Evolutionary conservation across 2,888 invertebrate species (phyloP), one percentile per base, ranked within the genome.

Genomic region (Drepanosiphum platanoidis): DNA sequence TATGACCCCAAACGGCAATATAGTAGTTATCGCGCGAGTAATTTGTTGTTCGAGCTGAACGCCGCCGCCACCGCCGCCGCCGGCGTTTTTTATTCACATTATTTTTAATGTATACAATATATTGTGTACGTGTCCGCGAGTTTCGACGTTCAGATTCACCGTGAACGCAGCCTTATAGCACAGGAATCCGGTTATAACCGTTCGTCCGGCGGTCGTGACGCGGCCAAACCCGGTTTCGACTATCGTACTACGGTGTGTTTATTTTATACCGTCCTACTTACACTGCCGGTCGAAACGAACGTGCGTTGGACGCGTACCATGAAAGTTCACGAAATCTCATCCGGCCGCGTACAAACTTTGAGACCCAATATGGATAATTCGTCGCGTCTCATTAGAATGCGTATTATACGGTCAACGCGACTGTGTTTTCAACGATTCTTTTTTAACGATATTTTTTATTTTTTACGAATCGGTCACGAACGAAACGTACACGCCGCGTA

Each of bases 181-280:
- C 30, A 30, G 39, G 39, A 83, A 83, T 83, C 82, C 82, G 82
- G 82, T 83, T 83, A 64, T 64, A 83, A 83, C 82, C 82, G 82
- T 83, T 83, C 61, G 82, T 64, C 46, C 64, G 42, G 61, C 42
- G 42, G 58, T 83, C 82, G 82, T 83, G 82, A 74, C 82, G 74
- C 72, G 27, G 34, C 64, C 82, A 74, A 83, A 74, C 61, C 82
- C 15, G 72, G 58, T 72, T 22, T 15, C 1, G 36, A 27, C 61
- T 77, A 77, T 61, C 22, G 22, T 61, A 61, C 3, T 58, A 58
- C 22, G 30, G 32, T 52, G 18, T 70, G 27, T 70, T 36, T 80
- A 32, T 66, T 77, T 39, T 78, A 42, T 70, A 27, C 18, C 36
- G 81, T 71, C 58, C 81, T 71, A 81, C 58, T 81, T 81, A 18